Evolutionary conservation across 2,113 vertebrate genomes (phyloP), one percentile per base, ranked within the genome.

Genomic region (Scatophagus argus): DNA sequence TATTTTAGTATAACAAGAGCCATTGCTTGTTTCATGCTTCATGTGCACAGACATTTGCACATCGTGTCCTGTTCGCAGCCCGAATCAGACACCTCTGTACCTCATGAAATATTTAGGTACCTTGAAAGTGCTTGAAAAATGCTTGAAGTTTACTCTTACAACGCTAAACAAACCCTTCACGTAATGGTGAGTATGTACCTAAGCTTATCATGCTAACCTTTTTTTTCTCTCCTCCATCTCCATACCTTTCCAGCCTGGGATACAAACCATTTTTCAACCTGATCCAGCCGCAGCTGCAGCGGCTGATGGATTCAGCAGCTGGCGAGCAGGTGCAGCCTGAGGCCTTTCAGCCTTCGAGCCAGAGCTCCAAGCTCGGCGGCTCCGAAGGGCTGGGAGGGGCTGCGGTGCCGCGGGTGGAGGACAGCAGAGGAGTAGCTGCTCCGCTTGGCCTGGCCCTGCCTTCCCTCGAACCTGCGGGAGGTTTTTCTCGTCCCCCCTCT

Each of bases 231-330:
- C 11, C 11, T 9, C 16, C 14, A 0, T 39, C n/a, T 39, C 4
- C 41, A 13, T 41, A 21, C 32, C 27, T 46, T 56, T 9, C 44
- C 93, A 99, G 98, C 91, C 95, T 97, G 83, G 98, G 98, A 77
- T 99, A 99, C 91, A 99, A 98, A 95, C 96, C 98, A 75, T 99
- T 99, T 91, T 93, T 99, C 81, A 96, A 94, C 87, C 89, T 97
- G 90, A 96, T 99, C 89, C 97, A 96, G 83, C 97, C 98, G 21
- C 96, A 98, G 78, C 94, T 99, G 27, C 96, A 98, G 93, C 96
- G 96, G 81, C 94, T 99, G 73, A 93, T 94, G 71, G 96, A 97
- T 70, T 89, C 94, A 0, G 49, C 71, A 1, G 61, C 52, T 0
- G 29, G 86, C 89, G 96, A 99, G 82, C 96, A 96, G 87, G 92